phyloP scores from a whole-genome alignment of 2,888 invertebrate genomes.

The Epicampocera succincta region DNA sequence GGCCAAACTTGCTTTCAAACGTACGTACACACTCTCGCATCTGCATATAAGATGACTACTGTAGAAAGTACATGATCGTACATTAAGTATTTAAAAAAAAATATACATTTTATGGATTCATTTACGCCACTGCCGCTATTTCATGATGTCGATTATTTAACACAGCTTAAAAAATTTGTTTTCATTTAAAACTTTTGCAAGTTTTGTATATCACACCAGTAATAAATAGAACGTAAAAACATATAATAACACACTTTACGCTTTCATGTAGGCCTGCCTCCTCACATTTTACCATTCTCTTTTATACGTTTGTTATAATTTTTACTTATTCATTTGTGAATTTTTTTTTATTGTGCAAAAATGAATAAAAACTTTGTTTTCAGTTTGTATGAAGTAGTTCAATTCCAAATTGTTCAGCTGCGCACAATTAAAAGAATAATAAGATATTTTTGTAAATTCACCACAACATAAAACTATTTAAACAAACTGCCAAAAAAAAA shows the following conservation, averaged over 20 bases:
- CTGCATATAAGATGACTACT: conserved; percentile 23
- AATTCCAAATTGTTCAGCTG: conserved; percentile 8
- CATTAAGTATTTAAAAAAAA: neutral
- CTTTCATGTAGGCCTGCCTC: conserved; percentile 58
- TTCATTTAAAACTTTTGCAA: conserved; percentile 39
- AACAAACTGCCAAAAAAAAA: no score
- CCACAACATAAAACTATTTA: no score
- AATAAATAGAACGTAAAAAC: conserved; percentile 69
- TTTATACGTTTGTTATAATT: conserved; percentile 21
- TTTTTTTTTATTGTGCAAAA: conserved; percentile 34
- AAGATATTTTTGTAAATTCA: conserved; percentile 8
- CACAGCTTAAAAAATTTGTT: conserved; percentile 34
- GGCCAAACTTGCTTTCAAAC: conserved; percentile 55
- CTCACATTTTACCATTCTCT: conserved; percentile 61
- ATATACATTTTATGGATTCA: conserved; percentile 25
- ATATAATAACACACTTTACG: conserved; percentile 47
- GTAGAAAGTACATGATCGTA: neutral
- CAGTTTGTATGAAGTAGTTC: neutral
- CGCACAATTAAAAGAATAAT: neutral
- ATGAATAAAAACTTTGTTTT: conserved; percentile 5
- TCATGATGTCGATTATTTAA: conserved; percentile 36
- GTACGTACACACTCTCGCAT: conserved; percentile 23
- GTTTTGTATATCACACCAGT: conserved; percentile 27
- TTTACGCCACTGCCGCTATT: conserved; percentile 3
- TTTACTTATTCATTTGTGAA: conserved; percentile 25